A percentile compares a stretch with the other conserved stretches of the same genome.
phyloP scores from a whole-genome alignment of 2,113 vertebrate genomes.

The Herpailurus yagouaroundi region DNA sequence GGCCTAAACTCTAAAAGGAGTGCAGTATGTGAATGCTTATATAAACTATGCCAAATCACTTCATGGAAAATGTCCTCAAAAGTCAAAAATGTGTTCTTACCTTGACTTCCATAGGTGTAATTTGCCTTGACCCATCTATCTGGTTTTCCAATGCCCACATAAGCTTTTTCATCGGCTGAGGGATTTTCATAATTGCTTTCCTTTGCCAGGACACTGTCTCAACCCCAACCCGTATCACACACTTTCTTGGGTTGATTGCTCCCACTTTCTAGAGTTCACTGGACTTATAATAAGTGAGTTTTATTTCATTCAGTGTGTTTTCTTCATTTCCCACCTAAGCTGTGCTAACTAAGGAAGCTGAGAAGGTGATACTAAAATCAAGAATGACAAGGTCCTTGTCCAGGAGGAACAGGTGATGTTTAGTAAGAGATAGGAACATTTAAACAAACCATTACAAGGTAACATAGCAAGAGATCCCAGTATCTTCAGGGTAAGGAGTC shows the following conservation, averaged over 20 bases:
- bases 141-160: neutral
- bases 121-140: neutral
- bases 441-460: neutral
- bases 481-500: neutral
- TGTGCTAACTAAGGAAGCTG: neutral
- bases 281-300: neutral
- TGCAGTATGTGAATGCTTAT: neutral
- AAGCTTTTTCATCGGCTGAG: neutral
- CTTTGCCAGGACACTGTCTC: neutral
- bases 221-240: neutral
- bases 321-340: neutral
- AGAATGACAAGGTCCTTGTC: too few relatives aligned
- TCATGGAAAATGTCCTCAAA: neutral
- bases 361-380: neutral
- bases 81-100: neutral
- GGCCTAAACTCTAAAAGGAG: neutral
- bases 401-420: neutral
- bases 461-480: too few relatives aligned
- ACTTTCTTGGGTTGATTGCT: neutral
- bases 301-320: neutral
- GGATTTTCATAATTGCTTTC: neutral
- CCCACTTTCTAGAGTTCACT: neutral
- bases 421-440: neutral
- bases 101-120: neutral
- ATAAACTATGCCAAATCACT: neutral